These are phyloP conservation scores for Aquatica leii DNA, from an alignment of 2,888 invertebrate genomes.

Conservation along the genomic window DNA sequence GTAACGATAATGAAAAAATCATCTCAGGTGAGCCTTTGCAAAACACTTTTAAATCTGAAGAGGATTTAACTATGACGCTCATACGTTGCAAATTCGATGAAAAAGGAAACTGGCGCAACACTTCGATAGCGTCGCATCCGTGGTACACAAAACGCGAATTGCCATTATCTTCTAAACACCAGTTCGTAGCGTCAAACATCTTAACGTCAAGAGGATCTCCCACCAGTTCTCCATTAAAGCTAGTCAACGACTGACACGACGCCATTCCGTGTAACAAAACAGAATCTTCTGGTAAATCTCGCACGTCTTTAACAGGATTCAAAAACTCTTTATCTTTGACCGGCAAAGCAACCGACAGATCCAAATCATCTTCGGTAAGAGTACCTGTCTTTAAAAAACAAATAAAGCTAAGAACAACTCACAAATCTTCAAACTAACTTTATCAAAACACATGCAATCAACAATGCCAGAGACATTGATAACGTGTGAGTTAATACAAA, in stretches of 20 bases:
- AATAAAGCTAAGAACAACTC: neutral
- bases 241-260: slow-evolving; percentile 89
- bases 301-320: slow-evolving; percentile 48
- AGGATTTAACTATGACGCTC: slow-evolving; percentile 81
- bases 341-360: slow-evolving; percentile 93
- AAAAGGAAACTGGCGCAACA: slow-evolving; percentile 79
- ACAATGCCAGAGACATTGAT: slow-evolving; percentile 93
- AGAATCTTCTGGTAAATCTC: slow-evolving; percentile 40
- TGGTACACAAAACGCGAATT: neutral
- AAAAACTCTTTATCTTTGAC: slow-evolving; percentile 48
- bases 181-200: slow-evolving; percentile 95
- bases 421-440: slow-evolving; percentile 66
- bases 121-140: slow-evolving; percentile 63
- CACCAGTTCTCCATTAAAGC: slow-evolving; percentile 82
- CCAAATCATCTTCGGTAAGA: slow-evolving; percentile 93
- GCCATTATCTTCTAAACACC: slow-evolving; percentile 74
- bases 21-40: slow-evolving; percentile 96
- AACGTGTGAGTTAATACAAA: slow-evolving; percentile 91
- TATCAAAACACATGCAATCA: slow-evolving; percentile 90
- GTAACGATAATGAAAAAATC: slow-evolving; percentile 77
- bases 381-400: slow-evolving; percentile 82
- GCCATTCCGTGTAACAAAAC: slow-evolving; percentile 78
- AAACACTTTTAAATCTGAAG: slow-evolving; percentile 78
- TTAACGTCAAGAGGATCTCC: slow-evolving; percentile 96
- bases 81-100: slow-evolving; percentile 87